Evolutionary conservation across 1,140 invertebrate species (phyloP).

Genomic region (Neodiprion lecontei): DNA sequence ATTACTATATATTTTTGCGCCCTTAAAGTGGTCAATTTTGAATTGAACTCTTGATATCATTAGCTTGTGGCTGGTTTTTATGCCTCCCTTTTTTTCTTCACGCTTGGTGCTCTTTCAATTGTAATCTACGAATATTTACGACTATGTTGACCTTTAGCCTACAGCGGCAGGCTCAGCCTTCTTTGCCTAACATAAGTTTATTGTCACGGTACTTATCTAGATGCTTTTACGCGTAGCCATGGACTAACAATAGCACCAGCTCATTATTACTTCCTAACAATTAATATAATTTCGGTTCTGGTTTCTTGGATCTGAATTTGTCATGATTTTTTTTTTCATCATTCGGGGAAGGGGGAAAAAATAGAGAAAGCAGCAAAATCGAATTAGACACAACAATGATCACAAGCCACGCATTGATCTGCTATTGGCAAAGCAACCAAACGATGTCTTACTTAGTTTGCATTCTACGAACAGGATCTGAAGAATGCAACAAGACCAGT

Average conservation of each 20-base stretch:
- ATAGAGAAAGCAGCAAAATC: not conserved
- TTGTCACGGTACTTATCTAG: too few relatives aligned
- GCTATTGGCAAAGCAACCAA: not conserved
- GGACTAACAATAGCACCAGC: too few relatives aligned
- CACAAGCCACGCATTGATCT: not conserved
- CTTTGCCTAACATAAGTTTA: too few relatives aligned
- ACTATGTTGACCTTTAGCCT: not conserved
- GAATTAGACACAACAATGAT: not conserved
- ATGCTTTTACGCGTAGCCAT: too few relatives aligned
- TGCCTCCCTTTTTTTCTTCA: too few relatives aligned
- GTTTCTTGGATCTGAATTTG: not conserved
- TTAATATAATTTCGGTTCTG: not conserved
- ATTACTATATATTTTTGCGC: too few relatives aligned
- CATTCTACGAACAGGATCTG: conserved; percentile 44
- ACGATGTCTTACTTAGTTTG: conserved; percentile 13
- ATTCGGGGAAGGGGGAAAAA: not conserved
- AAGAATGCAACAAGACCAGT: conserved; percentile 54
- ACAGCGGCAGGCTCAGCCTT: not conserved
- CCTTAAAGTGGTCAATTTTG: too few relatives aligned
- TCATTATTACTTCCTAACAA: too few relatives aligned
- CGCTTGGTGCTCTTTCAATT: not conserved
- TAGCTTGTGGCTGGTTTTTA: too few relatives aligned
- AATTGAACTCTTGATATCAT: not conserved
- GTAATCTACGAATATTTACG: not conserved
- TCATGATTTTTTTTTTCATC: not conserved